phyloP scores from a whole-genome alignment of 2,797 vertebrate genomes.

The Spatula clypeata region DNA sequence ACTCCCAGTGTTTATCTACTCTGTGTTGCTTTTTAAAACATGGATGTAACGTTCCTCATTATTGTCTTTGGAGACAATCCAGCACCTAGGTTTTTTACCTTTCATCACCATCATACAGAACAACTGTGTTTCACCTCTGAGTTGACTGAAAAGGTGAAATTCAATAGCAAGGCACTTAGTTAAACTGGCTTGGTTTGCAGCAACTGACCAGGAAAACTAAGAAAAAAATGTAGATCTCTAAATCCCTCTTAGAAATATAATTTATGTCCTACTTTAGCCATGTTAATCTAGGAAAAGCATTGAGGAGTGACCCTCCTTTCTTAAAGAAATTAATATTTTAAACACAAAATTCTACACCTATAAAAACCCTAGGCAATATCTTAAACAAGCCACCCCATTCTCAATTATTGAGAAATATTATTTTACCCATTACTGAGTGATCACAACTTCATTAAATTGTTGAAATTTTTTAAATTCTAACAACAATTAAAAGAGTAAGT shows the following conservation, averaged over 20 bases:
- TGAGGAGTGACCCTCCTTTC: background rate
- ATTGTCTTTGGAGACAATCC: background rate
- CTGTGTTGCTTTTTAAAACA: background rate
- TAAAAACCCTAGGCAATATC: background rate
- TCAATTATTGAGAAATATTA: background rate
- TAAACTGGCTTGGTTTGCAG: background rate
- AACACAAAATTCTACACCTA: background rate
- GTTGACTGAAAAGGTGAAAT: background rate
- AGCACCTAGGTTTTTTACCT: background rate
- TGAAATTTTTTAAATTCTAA: background rate
- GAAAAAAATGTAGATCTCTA: background rate
- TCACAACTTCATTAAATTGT: background rate
- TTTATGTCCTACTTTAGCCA: background rate
- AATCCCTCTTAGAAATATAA: background rate
- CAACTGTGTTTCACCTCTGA: background rate
- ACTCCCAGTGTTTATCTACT: background rate
- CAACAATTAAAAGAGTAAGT: background rate
- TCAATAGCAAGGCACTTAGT: background rate
- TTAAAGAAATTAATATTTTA: background rate
- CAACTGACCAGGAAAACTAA: background rate
- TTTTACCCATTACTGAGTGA: background rate
- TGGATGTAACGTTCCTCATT: rapidly evolving
- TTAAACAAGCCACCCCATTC: background rate
- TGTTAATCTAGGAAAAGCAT: rapidly evolving
- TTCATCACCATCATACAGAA: background rate